Base-by-base conservation (phyloP, 2,113 vertebrate genomes). In the Baryphthengus martii region DNA sequence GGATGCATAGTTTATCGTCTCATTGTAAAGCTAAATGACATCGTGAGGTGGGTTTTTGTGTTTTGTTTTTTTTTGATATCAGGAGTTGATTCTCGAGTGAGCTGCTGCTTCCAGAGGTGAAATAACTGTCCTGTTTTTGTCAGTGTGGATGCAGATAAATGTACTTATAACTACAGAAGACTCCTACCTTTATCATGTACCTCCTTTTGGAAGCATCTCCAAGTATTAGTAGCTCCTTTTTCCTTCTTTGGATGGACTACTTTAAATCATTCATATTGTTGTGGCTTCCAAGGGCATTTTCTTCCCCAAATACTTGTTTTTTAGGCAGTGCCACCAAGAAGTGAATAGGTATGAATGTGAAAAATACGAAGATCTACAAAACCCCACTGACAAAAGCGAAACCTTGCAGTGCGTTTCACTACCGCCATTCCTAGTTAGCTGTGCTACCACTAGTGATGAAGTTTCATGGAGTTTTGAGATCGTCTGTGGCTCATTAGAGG, bases 31-130 rank as follows among this genome's bases (percentile, higher is more conserved):
- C 91, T 92, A 89, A 95, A 89, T 84, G 65, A 67, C 80, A 56
- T 40, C 67, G 50, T 77, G 56, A 50, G 68, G 33, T 20, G 13
- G 65, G 53, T 17, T 50, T 24, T 39, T 16, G 18, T 16, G 25
- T 28, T 24, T 47, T 37, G 25, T 33, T 40, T 62, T 33, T 81
- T 88, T 85, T 92, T 63, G 78, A 63, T 91, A 62, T 85, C 56
- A 31, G 24, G 59, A 92, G 44, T 49, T 6, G 37, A 75, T 89
- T 85, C 82, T 63, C 76, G 71, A 8, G 3, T 55, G 44, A 88
- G 67, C 55, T 93, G 56, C 71, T 94, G 74, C 85, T 89, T 39
- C 59, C 75, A 85, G 67, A 58, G 55, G 85, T 96, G 85, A 95
- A 93, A 44, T 81, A 93, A 63, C 42, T 47, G 55, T 63, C 79